Percentiles rank a stretch among this genome's conserved stretches.
Conservation (phyloP, 2,888 invertebrate genomes). For the Zygogramma bicolorata region DNA sequence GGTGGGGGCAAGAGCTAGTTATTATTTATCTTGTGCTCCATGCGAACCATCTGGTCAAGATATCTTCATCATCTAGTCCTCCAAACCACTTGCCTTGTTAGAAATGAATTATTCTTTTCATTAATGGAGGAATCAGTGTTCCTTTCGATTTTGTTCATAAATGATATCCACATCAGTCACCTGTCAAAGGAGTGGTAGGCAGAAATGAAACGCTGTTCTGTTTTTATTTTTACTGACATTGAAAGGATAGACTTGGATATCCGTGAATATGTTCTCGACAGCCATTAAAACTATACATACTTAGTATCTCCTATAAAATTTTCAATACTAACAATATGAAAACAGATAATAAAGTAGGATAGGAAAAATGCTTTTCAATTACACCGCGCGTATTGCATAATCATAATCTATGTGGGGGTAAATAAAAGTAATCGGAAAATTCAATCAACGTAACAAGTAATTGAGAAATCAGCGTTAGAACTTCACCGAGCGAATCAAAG, state of each 20-base stretch:
- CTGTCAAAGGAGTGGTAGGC: background rate
- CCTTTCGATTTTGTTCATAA: too few relatives aligned
- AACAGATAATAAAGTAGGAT: conserved; percentile 22
- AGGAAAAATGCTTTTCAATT: conserved; percentile 40
- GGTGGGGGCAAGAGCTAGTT: too few relatives aligned
- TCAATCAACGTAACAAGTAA: conserved; percentile 7
- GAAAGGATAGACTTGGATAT: conserved; percentile 10
- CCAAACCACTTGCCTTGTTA: too few relatives aligned
- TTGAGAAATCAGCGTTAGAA: background rate
- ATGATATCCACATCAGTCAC: too few relatives aligned
- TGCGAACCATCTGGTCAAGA: too few relatives aligned
- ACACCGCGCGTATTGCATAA: conserved; percentile 42
- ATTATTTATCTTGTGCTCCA: too few relatives aligned
- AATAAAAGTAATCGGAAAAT: conserved; percentile 41
- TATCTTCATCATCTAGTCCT: too few relatives aligned
- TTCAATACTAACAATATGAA: conserved; percentile 23
- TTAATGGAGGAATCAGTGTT: too few relatives aligned
- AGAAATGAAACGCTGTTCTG: background rate
- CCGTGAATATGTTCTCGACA: conserved; percentile 7
- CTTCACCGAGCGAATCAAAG: conserved; percentile 16
- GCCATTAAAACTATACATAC: conserved; percentile 3
- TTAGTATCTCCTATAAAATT: conserved; percentile 7
- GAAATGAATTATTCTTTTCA: too few relatives aligned
- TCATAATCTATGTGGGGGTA: conserved; percentile 45
- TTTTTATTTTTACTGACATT: conserved; percentile 2